These are phyloP conservation scores for Mugil cephalus DNA, from an alignment of 2,113 vertebrate genomes.

Conservation along the genomic window DNA sequence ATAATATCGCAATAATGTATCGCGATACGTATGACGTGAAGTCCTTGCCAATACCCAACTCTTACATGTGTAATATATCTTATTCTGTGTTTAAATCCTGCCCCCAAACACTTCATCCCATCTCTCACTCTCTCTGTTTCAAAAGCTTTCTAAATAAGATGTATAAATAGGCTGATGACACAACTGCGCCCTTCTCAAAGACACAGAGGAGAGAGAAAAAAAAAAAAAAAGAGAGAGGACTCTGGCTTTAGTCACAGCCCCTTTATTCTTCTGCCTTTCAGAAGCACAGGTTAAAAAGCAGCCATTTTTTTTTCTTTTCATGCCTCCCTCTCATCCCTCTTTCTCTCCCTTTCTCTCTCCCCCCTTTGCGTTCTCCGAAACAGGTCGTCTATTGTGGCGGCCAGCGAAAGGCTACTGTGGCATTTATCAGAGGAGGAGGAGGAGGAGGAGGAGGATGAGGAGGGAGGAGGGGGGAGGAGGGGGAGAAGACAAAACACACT, in stretches of 20 bases:
- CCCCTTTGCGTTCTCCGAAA: constrained; percentile 73
- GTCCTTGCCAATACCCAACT: neutral
- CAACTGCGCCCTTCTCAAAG: constrained; percentile 75
- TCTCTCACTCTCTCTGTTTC: constrained; percentile 5
- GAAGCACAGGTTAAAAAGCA: constrained; percentile 85
- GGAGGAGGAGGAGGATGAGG: constrained; percentile 54
- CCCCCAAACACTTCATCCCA: neutral
- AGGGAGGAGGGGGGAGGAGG: constrained; percentile 31
- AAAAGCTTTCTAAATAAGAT: constrained; percentile 80
- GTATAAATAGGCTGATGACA: constrained; percentile 82
- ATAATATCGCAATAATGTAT: too few species aligned
- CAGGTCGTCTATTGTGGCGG: constrained; percentile 84
- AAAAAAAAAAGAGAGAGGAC: constrained; percentile 62
- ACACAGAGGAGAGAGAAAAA: constrained; percentile 52
- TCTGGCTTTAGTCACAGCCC: constrained; percentile 65
- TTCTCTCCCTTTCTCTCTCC: constrained; percentile 54
- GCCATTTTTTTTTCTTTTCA: constrained; percentile 80
- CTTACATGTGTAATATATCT: neutral
- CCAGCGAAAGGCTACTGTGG: constrained; percentile 84
- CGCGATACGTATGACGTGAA: too few species aligned
- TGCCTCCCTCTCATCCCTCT: constrained; percentile 61
- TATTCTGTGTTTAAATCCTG: constrained; percentile 22
- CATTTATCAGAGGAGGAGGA: constrained; percentile 85
- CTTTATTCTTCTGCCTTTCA: constrained; percentile 79
- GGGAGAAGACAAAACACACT: constrained; percentile 82